Base-by-base conservation (phyloP, 2,888 invertebrate genomes). In the Agrotis ipsilon region DNA sequence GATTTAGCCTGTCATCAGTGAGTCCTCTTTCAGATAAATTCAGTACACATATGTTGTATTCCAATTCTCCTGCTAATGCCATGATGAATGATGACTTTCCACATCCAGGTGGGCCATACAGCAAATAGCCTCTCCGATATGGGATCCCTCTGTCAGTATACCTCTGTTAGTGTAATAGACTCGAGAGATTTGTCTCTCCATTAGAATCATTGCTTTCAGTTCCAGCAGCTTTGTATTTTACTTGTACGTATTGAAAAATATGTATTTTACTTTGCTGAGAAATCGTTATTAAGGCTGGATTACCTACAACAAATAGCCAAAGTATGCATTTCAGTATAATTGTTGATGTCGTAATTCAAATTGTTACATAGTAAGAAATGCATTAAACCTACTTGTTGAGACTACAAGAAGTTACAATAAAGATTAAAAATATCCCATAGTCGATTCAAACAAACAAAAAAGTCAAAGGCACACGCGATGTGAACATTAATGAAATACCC, bases 81-180 rank as follows among this genome's bases (percentile, higher is more conserved):
- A 98, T 99, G 77, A 99, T 99, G 91, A 98, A 99, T 19, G 99
- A 99, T 1, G 99, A 99, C 96, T 99, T 99, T 13, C 99, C 99
- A 96, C 99, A 99, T 4, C 99, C 99, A 3, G 99, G 99, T 4
- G 99, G 99, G 0, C 99, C 99, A 93, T 99, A 96, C 1, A 99
- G 96, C 60, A 99, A 96, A 93, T 99, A 99, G 0, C 99, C 99
- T 95, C n/a, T n/a, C n/a, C n/a, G n/a, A n/a, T n/a, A n/a, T n/a
- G n/a, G n/a, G n/a, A n/a, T n/a, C n/a, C n/a, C n/a, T n/a, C n/a
- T n/a, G n/a, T n/a, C n/a, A n/a, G n/a, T n/a, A n/a, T n/a, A n/a
- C n/a, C n/a, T n/a, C n/a, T n/a, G n/a, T 72, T 57, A 39, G 19
- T 13, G 7, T 32, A 64, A 57, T 45, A 21, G 18, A 21, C 27